phyloP scores from a whole-genome alignment of 1,140 invertebrate species.

The Heliconius eleuchia region DNA sequence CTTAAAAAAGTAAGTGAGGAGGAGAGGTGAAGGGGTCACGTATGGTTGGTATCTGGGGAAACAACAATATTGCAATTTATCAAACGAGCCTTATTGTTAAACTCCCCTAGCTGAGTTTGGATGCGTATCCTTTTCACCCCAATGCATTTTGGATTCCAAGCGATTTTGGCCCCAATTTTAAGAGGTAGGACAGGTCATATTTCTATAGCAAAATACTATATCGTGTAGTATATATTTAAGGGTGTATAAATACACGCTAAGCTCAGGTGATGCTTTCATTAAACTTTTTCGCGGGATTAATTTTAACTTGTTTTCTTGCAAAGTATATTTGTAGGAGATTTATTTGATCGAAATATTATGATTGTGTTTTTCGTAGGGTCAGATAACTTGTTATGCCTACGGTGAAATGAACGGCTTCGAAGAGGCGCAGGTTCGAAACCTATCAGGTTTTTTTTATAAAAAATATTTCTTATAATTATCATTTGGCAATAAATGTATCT shows the following conservation, averaged over 20 bases:
- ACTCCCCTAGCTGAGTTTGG: conserved; percentile 57
- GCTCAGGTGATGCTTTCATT: conserved; percentile 75
- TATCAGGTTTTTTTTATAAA: too few relatives aligned
- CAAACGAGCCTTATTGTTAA: conserved; percentile 75
- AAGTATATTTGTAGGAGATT: conserved; percentile 29
- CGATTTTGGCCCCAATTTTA: conserved; percentile 37
- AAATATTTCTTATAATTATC: too few relatives aligned
- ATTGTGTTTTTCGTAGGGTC: background rate
- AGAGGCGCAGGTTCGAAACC: too few relatives aligned
- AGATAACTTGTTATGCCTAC: too few relatives aligned
- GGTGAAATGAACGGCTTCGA: too few relatives aligned
- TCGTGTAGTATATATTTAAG: conserved; percentile 42
- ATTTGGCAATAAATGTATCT: too few relatives aligned
- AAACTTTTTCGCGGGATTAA: conserved; percentile 65
- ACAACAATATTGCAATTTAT: conserved; percentile 77
- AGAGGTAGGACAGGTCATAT: conserved; percentile 18
- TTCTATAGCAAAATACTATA: background rate
- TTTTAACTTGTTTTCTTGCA: conserved; percentile 45
- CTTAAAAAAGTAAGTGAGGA: conserved; percentile 38
- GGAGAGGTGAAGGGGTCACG: conserved; percentile 47
- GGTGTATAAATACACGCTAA: conserved; percentile 54
- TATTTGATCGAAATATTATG: conserved; percentile 17
- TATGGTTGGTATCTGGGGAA: conserved; percentile 49
- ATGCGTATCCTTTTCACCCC: conserved; percentile 56
- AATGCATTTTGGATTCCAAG: conserved; percentile 46